Evolutionary conservation across 2,888 invertebrate genomes (phyloP).

Genomic region (Phoenoteleia sp.): DNA sequence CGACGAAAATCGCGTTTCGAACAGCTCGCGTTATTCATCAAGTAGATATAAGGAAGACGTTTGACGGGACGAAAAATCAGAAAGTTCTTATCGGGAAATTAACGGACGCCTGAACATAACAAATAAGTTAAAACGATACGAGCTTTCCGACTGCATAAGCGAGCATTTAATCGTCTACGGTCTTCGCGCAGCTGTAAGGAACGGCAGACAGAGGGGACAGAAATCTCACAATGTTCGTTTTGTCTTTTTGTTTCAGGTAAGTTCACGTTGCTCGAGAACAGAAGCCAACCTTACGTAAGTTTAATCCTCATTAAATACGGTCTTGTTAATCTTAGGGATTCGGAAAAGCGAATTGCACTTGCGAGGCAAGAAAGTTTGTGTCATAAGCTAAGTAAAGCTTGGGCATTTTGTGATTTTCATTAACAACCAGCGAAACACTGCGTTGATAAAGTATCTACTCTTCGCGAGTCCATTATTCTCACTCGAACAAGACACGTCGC

Average conservation of each 20-base stretch:
- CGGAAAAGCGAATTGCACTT: conserved; percentile 71
- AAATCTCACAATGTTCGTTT: conserved; percentile 66
- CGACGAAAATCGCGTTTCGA: background rate
- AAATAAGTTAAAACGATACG: conserved; percentile 44
- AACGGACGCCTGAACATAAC: conserved; percentile 7
- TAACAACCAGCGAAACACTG: conserved; percentile 65
- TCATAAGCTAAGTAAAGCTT: conserved; percentile 71
- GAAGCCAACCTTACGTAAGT: conserved; percentile 72
- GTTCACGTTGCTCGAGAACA: conserved; percentile 68
- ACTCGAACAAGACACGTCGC: conserved; percentile 9
- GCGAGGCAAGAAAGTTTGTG: conserved; percentile 70
- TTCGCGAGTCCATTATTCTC: conserved; percentile 25
- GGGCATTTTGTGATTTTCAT: conserved; percentile 71
- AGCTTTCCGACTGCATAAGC: conserved; percentile 56
- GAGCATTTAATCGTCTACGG: conserved; percentile 49
- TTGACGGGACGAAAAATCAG: conserved; percentile 31
- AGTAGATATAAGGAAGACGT: background rate
- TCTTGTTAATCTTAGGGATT: conserved; percentile 71
- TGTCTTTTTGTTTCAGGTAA: conserved; percentile 70
- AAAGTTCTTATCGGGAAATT: conserved; percentile 29
- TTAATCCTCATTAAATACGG: conserved; percentile 74
- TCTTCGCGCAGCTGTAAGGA: conserved; percentile 52
- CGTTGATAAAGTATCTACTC: conserved; percentile 59
- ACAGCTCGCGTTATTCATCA: background rate
- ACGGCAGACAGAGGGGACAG: conserved; percentile 31